Conservation (phyloP, 2,113 vertebrate genomes). For the Chunga burmeisteri region DNA sequence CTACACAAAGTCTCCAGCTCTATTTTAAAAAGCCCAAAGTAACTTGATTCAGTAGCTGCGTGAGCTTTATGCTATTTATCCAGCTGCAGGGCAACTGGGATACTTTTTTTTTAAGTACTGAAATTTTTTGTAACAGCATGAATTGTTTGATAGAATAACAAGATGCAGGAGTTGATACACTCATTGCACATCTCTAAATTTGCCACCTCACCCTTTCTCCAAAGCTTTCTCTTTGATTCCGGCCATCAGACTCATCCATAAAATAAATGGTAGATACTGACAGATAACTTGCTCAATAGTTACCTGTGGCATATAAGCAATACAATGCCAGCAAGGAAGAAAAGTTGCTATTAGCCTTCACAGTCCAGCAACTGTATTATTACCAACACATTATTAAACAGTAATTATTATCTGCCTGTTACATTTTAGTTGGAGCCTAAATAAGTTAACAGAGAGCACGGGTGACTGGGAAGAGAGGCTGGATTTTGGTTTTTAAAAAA, state of each 20-base stretch:
- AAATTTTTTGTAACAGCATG: neutral
- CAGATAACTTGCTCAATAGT: neutral
- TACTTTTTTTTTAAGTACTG: neutral
- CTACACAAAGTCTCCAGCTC: neutral
- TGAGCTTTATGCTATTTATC: neutral
- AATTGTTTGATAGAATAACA: neutral
- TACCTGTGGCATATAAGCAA: neutral
- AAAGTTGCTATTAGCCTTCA: neutral
- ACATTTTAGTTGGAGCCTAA: neutral
- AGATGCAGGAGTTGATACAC: neutral
- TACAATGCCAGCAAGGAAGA: neutral
- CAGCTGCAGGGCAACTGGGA: neutral
- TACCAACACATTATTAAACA: neutral
- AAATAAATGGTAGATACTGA: accelerated
- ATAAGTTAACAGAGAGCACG: neutral
- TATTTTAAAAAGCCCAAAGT: neutral
- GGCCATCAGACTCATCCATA: neutral
- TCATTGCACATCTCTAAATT: neutral
- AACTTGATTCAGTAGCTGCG: slow-evolving; percentile 21
- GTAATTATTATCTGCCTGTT: neutral
- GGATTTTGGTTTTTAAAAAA: neutral
- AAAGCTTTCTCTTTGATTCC: neutral
- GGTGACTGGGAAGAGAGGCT: neutral
- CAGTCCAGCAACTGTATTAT: neutral
- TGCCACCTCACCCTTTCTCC: neutral